These are phyloP conservation scores for Platichthys flesus DNA, from an alignment of 2,113 vertebrate species.

Conservation along the genomic window DNA sequence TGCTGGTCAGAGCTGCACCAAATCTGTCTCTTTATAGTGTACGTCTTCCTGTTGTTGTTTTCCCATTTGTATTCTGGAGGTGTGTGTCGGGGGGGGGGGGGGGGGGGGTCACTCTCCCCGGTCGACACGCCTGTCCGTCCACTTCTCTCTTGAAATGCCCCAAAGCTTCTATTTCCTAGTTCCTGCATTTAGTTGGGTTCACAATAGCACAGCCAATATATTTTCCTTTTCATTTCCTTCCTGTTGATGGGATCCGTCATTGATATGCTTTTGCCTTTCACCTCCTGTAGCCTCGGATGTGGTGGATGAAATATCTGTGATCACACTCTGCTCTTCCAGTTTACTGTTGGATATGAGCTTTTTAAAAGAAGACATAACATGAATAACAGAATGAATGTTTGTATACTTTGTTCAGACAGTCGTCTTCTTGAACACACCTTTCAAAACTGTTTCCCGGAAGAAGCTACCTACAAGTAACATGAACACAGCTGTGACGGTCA, in stretches of 20 bases:
- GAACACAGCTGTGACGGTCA: no score
- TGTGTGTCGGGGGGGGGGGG: background rate
- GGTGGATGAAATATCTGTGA: slow-evolving; percentile 14
- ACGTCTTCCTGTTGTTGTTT: slow-evolving; percentile 12
- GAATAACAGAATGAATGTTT: background rate
- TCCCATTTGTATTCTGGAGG: background rate
- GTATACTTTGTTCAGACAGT: no score
- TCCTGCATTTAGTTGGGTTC: background rate
- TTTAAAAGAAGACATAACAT: background rate
- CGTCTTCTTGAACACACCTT: no score
- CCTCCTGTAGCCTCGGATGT: background rate
- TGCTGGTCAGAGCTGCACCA: background rate
- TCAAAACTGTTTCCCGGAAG: no score
- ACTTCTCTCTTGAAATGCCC: background rate
- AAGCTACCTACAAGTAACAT: no score
- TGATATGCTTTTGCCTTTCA: background rate
- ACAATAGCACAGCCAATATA: background rate
- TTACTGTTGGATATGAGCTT: background rate
- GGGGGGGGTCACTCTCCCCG: background rate
- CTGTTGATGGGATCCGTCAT: slow-evolving; percentile 19
- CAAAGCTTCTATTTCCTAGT: background rate
- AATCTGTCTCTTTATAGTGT: background rate
- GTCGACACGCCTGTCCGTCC: background rate
- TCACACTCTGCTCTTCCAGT: background rate
- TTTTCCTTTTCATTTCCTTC: background rate